These are phyloP conservation scores for Drosophila paulistorum DNA, from an alignment of 1,140 invertebrate species.

Conservation along the genomic window DNA sequence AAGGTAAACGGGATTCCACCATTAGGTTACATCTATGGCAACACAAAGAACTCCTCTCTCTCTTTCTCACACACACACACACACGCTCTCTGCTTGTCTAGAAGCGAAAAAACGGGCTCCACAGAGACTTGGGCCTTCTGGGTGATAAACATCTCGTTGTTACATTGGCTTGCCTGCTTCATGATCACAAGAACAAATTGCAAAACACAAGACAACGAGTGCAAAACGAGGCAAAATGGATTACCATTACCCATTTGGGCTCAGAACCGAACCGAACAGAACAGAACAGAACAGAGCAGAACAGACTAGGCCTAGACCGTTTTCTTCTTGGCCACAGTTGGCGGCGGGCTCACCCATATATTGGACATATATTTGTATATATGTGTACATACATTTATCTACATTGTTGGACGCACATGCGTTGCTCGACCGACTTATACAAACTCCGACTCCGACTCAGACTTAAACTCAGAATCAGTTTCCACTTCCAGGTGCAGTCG, in stretches of 20 bases:
- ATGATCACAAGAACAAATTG: constrained; percentile 77
- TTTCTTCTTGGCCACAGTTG: constrained; percentile 29
- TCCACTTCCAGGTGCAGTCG: constrained; percentile 38
- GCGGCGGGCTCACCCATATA: constrained; percentile 45
- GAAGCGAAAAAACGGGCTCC: constrained; percentile 47
- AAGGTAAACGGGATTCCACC: constrained; percentile 82
- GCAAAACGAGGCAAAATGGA: constrained; percentile 59
- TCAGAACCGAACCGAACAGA: background rate
- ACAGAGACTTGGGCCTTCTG: constrained; percentile 16
- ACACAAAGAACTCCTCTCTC: constrained; percentile 22
- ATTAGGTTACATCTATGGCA: constrained; percentile 74
- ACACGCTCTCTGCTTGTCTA: constrained; percentile 9
- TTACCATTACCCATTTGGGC: constrained; percentile 79
- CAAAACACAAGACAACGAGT: constrained; percentile 46
- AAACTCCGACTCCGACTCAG: constrained; percentile 16
- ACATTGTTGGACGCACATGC: constrained; percentile 17
- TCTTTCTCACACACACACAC: too few species aligned
- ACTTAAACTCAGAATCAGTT: constrained; percentile 23
- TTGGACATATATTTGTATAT: constrained; percentile 13
- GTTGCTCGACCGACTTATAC: constrained; percentile 53
- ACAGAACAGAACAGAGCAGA: constrained; percentile 11
- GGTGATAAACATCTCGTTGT: constrained; percentile 72
- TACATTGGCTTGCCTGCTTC: constrained; percentile 6
- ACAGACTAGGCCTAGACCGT: constrained; percentile 32
- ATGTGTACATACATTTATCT: background rate